These are phyloP conservation scores for Lepus townsendii DNA, from an alignment of 2,797 vertebrate species.

Conservation along the genomic window DNA sequence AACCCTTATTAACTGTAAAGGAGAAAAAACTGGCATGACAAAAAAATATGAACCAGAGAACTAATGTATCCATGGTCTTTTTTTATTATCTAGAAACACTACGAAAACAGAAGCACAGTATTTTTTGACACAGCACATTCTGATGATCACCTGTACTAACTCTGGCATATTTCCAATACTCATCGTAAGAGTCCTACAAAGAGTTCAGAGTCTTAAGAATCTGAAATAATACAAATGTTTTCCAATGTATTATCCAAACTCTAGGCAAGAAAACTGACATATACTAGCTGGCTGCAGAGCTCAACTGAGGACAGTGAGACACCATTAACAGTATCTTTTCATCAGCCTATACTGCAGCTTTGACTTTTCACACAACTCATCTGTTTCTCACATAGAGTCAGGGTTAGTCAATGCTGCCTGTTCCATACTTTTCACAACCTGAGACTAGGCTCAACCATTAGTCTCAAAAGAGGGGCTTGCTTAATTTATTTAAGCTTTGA, in stretches of 20 bases:
- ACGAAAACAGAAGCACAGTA: neutral
- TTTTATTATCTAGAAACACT: neutral
- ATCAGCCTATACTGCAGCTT: neutral
- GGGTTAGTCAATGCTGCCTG: neutral
- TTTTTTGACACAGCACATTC: neutral
- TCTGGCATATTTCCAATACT: neutral
- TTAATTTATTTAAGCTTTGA: neutral
- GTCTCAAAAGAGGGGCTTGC: neutral
- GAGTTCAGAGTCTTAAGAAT: neutral
- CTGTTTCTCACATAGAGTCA: neutral
- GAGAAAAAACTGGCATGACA: neutral
- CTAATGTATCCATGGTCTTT: neutral
- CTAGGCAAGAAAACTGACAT: neutral
- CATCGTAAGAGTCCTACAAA: conserved; percentile 19
- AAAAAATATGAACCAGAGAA: neutral
- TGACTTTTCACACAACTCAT: conserved; percentile 7
- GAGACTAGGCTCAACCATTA: neutral
- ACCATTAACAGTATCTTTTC: neutral
- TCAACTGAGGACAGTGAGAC: neutral
- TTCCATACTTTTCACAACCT: neutral
- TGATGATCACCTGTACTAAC: neutral
- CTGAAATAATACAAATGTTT: conserved; percentile 13
- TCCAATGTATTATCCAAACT: conserved; percentile 1
- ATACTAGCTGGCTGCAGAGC: neutral
- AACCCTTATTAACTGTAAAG: neutral